These are phyloP conservation scores for Oceanodroma leucorhoa DNA, from an alignment of 2,797 vertebrate genomes.

Conservation along the genomic window DNA sequence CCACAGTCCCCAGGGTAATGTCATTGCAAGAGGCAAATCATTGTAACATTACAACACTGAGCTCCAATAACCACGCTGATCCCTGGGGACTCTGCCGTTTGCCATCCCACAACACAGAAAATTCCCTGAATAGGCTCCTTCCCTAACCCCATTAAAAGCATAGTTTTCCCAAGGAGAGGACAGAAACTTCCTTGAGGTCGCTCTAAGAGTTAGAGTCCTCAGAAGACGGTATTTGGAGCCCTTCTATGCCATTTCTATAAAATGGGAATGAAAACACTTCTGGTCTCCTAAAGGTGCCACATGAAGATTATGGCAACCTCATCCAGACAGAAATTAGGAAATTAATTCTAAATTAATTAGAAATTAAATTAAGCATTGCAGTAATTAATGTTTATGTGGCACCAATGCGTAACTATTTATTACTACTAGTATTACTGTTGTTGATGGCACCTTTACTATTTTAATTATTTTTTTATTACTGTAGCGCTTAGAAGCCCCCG, in stretches of 20 bases:
- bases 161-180: neutral
- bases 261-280: neutral
- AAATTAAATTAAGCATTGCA: constrained; percentile 44
- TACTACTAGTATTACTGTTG: neutral
- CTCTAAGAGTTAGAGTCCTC: neutral
- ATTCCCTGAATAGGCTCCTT: neutral
- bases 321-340: constrained; percentile 21
- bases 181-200: neutral
- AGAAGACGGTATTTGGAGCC: neutral
- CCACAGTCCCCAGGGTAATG: neutral
- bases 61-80: neutral
- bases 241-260: neutral
- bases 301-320: neutral
- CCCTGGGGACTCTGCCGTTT: neutral
- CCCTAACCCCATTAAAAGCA: neutral
- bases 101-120: neutral
- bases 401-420: constrained; percentile 22
- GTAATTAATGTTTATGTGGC: constrained; percentile 46
- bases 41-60: neutral
- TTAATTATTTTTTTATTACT: neutral
- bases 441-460: neutral
- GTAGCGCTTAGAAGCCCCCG: neutral
- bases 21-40: constrained; percentile 5
- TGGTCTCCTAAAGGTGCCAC: neutral
- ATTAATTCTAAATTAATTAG: constrained; percentile 59